Percentiles rank a stretch among this genome's conserved stretches.
These are phyloP conservation scores for Tichodroma muraria DNA, from an alignment of 2,113 vertebrate species.

Conservation along the genomic window DNA sequence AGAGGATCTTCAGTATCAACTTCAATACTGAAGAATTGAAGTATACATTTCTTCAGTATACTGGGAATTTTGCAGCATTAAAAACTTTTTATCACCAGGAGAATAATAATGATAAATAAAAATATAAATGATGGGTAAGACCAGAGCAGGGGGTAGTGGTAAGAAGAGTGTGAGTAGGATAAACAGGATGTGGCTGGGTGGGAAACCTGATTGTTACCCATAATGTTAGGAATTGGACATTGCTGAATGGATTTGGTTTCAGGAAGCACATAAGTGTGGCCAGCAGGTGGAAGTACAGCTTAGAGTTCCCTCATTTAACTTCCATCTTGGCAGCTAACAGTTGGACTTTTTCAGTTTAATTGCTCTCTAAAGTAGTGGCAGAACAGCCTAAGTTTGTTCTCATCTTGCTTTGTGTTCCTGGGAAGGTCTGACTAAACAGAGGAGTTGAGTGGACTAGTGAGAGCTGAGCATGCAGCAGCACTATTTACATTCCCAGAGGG, in stretches of 20 bases:
- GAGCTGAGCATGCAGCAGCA: background rate
- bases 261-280: background rate
- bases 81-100: background rate
- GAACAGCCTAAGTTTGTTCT: background rate
- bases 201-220: background rate
- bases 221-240: background rate
- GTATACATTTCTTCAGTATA: too few relatives aligned
- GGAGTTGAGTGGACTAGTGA: background rate
- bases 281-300: constrained; percentile 49
- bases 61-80: background rate
- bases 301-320: background rate
- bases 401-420: background rate
- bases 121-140: background rate
- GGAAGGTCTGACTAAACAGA: background rate
- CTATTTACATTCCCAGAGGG: background rate
- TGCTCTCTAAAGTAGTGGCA: background rate
- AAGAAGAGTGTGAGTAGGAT: background rate
- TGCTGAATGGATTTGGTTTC: background rate
- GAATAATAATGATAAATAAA: background rate
- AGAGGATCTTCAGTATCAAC: background rate
- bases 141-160: background rate
- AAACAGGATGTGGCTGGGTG: background rate
- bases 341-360: background rate
- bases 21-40: too few relatives aligned
- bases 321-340: background rate